Evolutionary conservation across 1,140 invertebrate species (phyloP).

Genomic region (Dryas iulia): DNA sequence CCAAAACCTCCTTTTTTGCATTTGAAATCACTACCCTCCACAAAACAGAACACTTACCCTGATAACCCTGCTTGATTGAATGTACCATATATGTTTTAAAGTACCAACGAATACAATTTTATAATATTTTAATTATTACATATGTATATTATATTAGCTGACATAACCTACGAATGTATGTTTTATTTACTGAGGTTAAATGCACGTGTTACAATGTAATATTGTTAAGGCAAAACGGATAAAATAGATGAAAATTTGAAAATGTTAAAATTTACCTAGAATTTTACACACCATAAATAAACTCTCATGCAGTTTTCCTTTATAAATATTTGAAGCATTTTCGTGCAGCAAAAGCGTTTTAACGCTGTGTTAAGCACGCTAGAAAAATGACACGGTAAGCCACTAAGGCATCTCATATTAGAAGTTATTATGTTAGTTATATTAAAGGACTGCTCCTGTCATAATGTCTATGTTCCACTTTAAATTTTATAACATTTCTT

Average conservation of each 20-base stretch:
- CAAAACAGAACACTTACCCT: too few relatives aligned
- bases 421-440: constrained; percentile 21
- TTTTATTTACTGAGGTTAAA: neutral
- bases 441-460: constrained; percentile 8
- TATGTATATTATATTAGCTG: too few relatives aligned
- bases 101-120: too few relatives aligned
- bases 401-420: constrained; percentile 27
- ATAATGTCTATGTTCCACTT: neutral
- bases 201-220: neutral
- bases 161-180: neutral
- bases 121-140: too few relatives aligned
- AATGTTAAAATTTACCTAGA: constrained; percentile 13
- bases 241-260: constrained; percentile 8
- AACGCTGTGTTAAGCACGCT: constrained; percentile 30
- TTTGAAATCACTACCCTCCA: too few relatives aligned
- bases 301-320: constrained; percentile 23
- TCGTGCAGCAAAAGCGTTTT: constrained; percentile 30
- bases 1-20: too few relatives aligned
- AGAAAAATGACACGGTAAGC: constrained; percentile 28
- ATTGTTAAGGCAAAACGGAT: neutral
- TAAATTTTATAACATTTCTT: too few relatives aligned
- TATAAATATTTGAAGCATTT: constrained; percentile 30
- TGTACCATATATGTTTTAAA: too few relatives aligned
- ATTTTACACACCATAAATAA: constrained; percentile 28
- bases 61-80: too few relatives aligned